Evolutionary conservation across 1,140 invertebrate species (phyloP), one percentile per base, ranked within the genome.

Genomic region (Drosophila cardini): DNA sequence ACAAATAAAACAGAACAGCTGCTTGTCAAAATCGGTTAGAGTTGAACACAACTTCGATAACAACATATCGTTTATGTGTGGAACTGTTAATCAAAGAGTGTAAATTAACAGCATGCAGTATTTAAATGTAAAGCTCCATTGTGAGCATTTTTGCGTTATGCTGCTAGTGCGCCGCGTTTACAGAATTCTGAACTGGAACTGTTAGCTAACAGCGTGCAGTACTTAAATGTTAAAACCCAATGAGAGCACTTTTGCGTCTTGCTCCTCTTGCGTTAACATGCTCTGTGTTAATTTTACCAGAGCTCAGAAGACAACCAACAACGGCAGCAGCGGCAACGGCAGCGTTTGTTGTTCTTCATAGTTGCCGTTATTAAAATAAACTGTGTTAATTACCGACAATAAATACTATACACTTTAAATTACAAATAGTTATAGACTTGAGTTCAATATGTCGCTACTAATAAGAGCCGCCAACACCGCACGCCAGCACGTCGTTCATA

Each of bases 401-500:
- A 68, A 52, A 68, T 43, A 48, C 21, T 53, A 32, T 18, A 45
- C 45, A 50, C 76, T 67, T 56, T 55, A 0, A 52, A 52, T 64
- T 63, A 38, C 43, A 16, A 18, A 11, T 32, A 68, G 55, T 72
- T 2, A 11, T 11, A 40, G 13, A 40, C 46, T n/a, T 10, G 26
- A 72, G 42, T 76, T 36, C 64, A 74, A 77, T 1, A 87, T 87
- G 84, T 87, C 84, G 70, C 67, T 89, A 30, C 34, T 89, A 11
- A 50, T 87, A 3, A 84, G 69, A 74, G 67, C 73, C 62, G 80
- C 80, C 15, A 21, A 56, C 45, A 36, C 43, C 32, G 48, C 70
- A 45, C 76, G 77, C 21, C 71, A 80, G 36, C 68, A 84, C 77
- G 48, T 89, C 77, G 48, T 83, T 89, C 60, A 89, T 87, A 87